phyloP scores from a whole-genome alignment of 64 coral and sea anemone species.

The Dendronephthya gigantea region DNA sequence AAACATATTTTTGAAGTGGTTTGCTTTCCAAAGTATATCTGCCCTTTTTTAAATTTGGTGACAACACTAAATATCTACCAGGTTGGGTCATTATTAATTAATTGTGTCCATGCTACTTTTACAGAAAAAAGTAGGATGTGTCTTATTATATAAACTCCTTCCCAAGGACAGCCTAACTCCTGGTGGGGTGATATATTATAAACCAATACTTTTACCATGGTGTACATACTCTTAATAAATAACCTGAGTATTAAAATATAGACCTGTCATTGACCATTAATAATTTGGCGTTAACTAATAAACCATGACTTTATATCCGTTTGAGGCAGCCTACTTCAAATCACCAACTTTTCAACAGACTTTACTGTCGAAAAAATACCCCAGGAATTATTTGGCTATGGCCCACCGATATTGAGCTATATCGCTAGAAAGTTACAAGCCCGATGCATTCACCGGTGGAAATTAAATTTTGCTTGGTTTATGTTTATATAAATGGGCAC shows the following conservation, averaged over 20 bases:
- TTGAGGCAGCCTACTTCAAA: not conserved
- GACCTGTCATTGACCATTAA: not conserved
- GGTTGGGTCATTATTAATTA: not conserved
- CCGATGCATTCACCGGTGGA: not conserved
- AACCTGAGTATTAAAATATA: not conserved
- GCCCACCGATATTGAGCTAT: not conserved
- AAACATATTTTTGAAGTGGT: no score
- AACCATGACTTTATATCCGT: not conserved
- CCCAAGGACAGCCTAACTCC: not conserved
- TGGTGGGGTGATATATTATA: not conserved
- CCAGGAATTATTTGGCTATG: not conserved
- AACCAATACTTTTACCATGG: not conserved
- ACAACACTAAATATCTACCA: not conserved
- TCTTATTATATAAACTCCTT: not conserved
- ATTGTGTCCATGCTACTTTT: not conserved
- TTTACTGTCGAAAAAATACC: not conserved
- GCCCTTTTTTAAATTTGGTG: not conserved
- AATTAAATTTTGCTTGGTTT: not conserved
- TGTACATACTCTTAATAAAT: not conserved
- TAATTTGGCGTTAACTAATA: not conserved
- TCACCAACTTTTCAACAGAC: not conserved
- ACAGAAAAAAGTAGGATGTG: not conserved
- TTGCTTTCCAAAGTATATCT: no score
- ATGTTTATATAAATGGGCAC: not conserved
- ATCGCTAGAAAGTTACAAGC: not conserved